Evolutionary conservation across 2,113 vertebrate genomes (phyloP).

Genomic region (Stegostoma tigrinum): DNA sequence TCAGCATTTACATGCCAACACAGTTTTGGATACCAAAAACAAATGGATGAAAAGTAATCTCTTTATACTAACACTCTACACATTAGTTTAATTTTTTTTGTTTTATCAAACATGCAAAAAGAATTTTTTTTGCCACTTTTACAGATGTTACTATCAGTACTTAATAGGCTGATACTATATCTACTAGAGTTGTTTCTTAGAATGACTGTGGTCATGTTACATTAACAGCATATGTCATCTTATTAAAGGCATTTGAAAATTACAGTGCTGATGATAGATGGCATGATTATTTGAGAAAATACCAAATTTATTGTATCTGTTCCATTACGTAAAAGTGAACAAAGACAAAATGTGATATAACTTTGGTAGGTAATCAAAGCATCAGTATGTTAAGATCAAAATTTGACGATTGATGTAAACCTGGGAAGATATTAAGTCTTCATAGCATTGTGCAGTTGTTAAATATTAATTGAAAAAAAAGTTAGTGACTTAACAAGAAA

Average conservation of each 20-base stretch:
- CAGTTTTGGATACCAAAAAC: not conserved
- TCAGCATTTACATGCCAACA: not conserved
- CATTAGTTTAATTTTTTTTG: not conserved
- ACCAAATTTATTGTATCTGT: not conserved
- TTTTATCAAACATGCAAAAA: not conserved
- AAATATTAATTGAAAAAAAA: not conserved
- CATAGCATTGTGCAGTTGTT: not conserved
- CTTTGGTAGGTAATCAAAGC: not conserved
- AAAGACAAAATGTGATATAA: not conserved
- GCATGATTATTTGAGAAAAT: conserved; percentile 14
- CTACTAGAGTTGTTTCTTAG: not conserved
- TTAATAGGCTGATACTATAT: not conserved
- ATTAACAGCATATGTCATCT: not conserved
- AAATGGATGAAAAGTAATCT: not conserved
- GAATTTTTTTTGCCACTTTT: not conserved
- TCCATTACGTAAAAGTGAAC: not conserved
- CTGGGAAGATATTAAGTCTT: not conserved
- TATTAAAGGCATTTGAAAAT: not conserved
- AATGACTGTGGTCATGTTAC: not conserved
- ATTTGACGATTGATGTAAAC: not conserved
- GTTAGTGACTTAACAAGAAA: not conserved
- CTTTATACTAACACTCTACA: not conserved
- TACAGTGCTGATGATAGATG: not conserved
- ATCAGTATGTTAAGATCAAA: not conserved
- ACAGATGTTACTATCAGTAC: not conserved